phyloP scores from a whole-genome alignment of 2,113 vertebrate species.

The Burhinus oedicnemus region DNA sequence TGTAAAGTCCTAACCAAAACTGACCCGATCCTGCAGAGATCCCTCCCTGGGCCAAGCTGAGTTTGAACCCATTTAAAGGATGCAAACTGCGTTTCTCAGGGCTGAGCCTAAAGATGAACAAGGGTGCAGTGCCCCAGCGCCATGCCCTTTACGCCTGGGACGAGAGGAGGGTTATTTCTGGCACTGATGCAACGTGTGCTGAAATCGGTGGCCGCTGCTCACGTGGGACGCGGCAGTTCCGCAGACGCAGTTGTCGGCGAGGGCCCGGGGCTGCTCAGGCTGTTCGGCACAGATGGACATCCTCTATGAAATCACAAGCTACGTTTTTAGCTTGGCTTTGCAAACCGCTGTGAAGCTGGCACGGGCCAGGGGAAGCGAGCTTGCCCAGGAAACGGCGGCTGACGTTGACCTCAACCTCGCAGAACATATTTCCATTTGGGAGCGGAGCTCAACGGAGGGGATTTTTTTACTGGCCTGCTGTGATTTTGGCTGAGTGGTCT shows the following conservation, averaged over 20 bases:
- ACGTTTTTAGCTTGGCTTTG: conserved; percentile 20
- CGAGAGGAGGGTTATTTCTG: neutral
- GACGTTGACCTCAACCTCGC: neutral
- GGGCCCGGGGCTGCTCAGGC: conserved; percentile 55
- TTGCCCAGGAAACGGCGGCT: neutral
- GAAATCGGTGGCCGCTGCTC: neutral
- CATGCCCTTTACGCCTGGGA: neutral
- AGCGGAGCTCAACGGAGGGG: neutral
- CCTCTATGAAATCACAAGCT: conserved; percentile 37
- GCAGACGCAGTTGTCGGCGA: neutral
- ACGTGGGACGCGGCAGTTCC: neutral
- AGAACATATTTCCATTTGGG: neutral
- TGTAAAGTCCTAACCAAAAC: neutral
- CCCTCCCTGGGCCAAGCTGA: neutral
- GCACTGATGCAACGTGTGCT: accelerated
- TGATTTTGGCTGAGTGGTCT: neutral
- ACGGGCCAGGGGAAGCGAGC: neutral
- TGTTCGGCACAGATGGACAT: conserved; percentile 60
- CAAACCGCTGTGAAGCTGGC: neutral
- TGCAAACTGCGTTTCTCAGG: neutral
- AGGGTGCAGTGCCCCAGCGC: neutral
- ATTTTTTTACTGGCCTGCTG: neutral
- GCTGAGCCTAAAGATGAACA: accelerated
- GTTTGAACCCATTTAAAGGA: neutral
- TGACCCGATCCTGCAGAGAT: neutral